Base-by-base conservation (phyloP, 1,140 invertebrate species). In the Sinella curviseta region DNA sequence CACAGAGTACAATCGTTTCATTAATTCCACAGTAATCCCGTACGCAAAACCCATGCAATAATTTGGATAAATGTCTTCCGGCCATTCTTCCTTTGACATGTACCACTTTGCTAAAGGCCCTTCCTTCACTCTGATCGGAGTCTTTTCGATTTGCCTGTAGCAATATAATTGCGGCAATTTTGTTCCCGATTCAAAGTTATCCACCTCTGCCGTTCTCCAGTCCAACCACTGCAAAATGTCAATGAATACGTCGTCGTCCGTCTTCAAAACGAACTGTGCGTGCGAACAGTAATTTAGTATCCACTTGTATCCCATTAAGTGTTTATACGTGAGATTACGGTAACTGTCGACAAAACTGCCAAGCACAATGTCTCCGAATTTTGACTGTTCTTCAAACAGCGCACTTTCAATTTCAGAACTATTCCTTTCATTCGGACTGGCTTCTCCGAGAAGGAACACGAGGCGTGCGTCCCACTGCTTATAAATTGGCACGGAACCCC, bases 1-100 rank as follows among this genome's bases (percentile, higher is more conserved):
- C 4, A 86, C 84, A 0, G 83, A 60, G 39, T 83, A 84, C 28
- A 89, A 78, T n/a, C 83, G 79, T 0, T 79, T 35, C 0, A 91
- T 90, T 48, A 92, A 91, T 86, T 93, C 92, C 17, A 90, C 88
- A 0, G 92, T 92, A 82, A 93, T 93, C 2, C 94, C 84, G 28
- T 94, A 90, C 1, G 90, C 87, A 78, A 88, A 84, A 0, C 88
- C 88, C 1, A 86, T 87, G 77, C 87, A 88, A 78, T 88, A 89
- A 20, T 84, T 79, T 2, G 87, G 87, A 75, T 88, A 89, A 2
- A 78, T 81, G 1, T 81, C 78, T 76, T 83, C 80, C 0, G 84
- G 81, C 77, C 85, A 88, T 76, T 87, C 86, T 1, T 78, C 67
- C 12, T 77, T 31, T 16, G 82, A 82, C 0, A 88, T 86, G 34